phyloP scores from a whole-genome alignment of 2,888 invertebrate species.

The Volucella zonaria region DNA sequence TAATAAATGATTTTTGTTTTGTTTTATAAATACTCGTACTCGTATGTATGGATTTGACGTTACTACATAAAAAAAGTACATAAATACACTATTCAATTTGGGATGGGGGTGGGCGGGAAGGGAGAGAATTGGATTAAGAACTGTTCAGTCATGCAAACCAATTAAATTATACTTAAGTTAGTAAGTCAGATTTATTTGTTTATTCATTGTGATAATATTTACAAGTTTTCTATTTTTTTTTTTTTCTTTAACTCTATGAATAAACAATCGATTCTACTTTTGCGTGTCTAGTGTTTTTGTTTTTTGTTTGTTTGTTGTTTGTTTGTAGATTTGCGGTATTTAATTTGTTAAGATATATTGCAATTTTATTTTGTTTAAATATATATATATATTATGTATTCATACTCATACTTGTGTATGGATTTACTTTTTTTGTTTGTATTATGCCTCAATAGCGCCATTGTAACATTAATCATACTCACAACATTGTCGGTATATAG shows the following conservation, averaged over 20 bases:
- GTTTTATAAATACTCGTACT: slow-evolving; percentile 22
- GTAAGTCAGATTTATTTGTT: slow-evolving; percentile 43
- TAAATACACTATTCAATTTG: slow-evolving; percentile 35
- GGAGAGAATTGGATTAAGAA: slow-evolving; percentile 55
- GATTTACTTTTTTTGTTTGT: slow-evolving; percentile 34
- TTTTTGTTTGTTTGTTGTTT: slow-evolving; percentile 23
- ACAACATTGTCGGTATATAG: slow-evolving; percentile 68
- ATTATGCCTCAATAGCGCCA: slow-evolving; percentile 69
- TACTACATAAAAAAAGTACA: slow-evolving; percentile 48
- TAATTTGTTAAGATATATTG: slow-evolving; percentile 64
- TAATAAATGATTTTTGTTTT: slow-evolving; percentile 17
- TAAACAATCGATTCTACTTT: slow-evolving; percentile 54
- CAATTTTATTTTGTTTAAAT: slow-evolving; percentile 64
- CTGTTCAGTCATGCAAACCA: slow-evolving; percentile 69
- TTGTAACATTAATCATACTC: slow-evolving; percentile 67
- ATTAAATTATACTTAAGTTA: slow-evolving; percentile 45
- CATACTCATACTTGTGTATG: slow-evolving; percentile 62
- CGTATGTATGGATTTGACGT: slow-evolving; percentile 28
- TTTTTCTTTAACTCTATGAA: slow-evolving; percentile 46
- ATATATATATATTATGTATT: slow-evolving; percentile 45
- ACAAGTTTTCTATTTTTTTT: slow-evolving; percentile 35
- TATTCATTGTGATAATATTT: slow-evolving; percentile 51
- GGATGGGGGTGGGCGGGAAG: neutral
- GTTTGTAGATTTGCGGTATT: slow-evolving; percentile 54
- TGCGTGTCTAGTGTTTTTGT: slow-evolving; percentile 39